Conservation (phyloP, 2,888 invertebrate genomes). For the Apotomis turbidana region DNA sequence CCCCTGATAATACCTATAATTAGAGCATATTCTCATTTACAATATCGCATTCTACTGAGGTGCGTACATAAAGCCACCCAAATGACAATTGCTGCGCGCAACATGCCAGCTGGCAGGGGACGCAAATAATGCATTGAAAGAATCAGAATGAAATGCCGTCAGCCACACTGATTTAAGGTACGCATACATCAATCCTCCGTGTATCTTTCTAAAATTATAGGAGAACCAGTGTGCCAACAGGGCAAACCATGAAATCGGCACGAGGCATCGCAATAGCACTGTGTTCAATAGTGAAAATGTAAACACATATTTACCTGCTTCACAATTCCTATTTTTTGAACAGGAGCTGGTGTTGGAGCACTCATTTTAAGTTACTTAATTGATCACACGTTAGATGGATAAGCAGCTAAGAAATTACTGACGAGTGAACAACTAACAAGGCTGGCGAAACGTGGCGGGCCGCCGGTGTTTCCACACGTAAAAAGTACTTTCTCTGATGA, state of each 20-base stretch:
- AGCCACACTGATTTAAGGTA: neutral
- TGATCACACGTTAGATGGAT: constrained; percentile 57
- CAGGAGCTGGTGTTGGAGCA: constrained; percentile 70
- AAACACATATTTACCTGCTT: constrained; percentile 75
- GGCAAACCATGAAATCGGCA: constrained; percentile 70
- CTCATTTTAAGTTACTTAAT: constrained; percentile 69
- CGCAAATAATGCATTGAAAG: constrained; percentile 18
- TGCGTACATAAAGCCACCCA: constrained; percentile 8
- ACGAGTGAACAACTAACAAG: constrained; percentile 66
- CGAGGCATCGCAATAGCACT: constrained; percentile 63
- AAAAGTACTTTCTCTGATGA: constrained; percentile 50
- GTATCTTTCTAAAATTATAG: constrained; percentile 18
- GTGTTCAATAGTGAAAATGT: constrained; percentile 48
- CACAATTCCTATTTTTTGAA: constrained; percentile 75
- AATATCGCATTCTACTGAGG: neutral
- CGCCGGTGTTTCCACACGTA: constrained; percentile 64
- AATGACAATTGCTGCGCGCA: constrained; percentile 37
- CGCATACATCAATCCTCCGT: constrained; percentile 1
- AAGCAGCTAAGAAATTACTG: constrained; percentile 63
- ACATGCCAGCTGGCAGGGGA: constrained; percentile 43
- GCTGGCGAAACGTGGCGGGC: constrained; percentile 79
- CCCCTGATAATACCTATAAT: constrained; percentile 95
- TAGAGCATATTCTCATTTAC: constrained; percentile 32
- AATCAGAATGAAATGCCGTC: constrained; percentile 18
- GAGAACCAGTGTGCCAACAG: constrained; percentile 75